Evolutionary conservation across 2,797 vertebrate genomes (phyloP), one percentile per base, ranked within the genome.

Genomic region (Tadarida brasiliensis): DNA sequence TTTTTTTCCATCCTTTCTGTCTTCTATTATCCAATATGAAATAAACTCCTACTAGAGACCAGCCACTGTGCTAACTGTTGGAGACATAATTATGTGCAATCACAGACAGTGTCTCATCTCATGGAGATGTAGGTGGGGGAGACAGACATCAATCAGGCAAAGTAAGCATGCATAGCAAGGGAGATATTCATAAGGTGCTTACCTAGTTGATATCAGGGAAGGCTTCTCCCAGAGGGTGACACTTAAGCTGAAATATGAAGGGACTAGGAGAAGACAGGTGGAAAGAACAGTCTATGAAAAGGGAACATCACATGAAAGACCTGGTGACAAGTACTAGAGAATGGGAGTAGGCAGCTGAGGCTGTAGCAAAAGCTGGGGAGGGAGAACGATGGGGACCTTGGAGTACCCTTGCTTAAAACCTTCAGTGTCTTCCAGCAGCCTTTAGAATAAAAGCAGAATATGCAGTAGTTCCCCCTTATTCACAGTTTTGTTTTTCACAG

Each of bases 391-490:
- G 86, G 33, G 47, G 49, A 12, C 63, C 9, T 9, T 1, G 4
- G 26, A n/a, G 16, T 14, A 14, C 6, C 17, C 5, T 54, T 28
- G 1, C 54, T 65, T 84, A 80, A 81, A 59, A 26, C 54, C 39
- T 61, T 54, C 61, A 54, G 8, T 30, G 65, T 35, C 15, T 86
- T n/a, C 61, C 17, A 8, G 87, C 15, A 78, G 35, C 51, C 63
- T 83, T 94, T 56, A 61, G 73, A 61, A 28, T 49, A 77, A 95
- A 95, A 61, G n/a, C 12, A 73, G 39, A 81, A 47, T 17, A 17
- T 7, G 14, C 16, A 68, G 61, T 24, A 33, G 47, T 33, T 24
- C 47, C 81, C 28, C 30, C n/a, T 61, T 61, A 17, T 44, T 10
- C 56, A 5, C 16, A 59, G 15, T 33, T 24, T 26, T 35, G 51